Percentiles rank a stretch among this genome's conserved stretches.
Evolutionary conservation across 2,797 vertebrate species (phyloP).

Genomic region (Euphonia xanthogaster): DNA sequence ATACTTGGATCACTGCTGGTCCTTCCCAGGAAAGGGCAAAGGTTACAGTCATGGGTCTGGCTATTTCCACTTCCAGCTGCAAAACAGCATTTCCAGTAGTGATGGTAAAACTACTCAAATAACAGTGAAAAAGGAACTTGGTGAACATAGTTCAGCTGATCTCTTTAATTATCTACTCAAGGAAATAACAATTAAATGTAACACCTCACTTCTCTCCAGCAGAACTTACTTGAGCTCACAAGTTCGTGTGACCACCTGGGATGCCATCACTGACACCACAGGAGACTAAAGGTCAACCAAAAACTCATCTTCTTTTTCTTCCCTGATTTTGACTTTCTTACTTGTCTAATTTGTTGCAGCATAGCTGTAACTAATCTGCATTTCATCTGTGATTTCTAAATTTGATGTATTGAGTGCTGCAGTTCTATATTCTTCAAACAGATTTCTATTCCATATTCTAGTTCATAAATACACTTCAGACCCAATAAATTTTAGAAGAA

Average conservation of each 20-base stretch:
- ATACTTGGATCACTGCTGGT: background rate
- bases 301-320: background rate
- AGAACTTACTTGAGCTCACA: background rate
- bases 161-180: background rate
- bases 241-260: background rate
- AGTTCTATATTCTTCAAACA: background rate
- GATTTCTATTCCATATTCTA: background rate
- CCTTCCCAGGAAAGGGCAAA: background rate
- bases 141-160: background rate
- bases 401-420: background rate
- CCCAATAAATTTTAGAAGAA: background rate
- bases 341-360: background rate
- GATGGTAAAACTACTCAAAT: fast-evolving
- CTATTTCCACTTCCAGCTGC: background rate
- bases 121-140: background rate
- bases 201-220: background rate
- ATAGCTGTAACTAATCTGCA: background rate
- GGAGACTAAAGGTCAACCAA: background rate
- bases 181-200: background rate
- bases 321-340: background rate
- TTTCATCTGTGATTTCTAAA: background rate
- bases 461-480: background rate
- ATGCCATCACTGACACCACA: background rate
- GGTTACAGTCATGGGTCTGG: background rate
- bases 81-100: background rate